Conservation (phyloP, 2,113 vertebrate genomes). For the Artemisiospiza belli region DNA sequence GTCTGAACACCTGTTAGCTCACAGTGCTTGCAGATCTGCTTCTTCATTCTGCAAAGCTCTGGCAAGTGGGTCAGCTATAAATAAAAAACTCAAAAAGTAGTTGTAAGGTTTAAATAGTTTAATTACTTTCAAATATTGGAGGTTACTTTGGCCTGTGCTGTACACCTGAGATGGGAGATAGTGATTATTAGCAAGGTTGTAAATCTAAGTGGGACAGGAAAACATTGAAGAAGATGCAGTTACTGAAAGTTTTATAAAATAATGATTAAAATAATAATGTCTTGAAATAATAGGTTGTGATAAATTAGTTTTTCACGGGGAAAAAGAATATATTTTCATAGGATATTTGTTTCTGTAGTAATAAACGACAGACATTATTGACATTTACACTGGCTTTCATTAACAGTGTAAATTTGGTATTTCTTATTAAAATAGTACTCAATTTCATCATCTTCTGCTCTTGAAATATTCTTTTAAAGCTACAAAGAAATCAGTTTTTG, state of each 20-base stretch:
- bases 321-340: background rate
- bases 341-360: background rate
- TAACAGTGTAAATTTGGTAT: background rate
- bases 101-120: background rate
- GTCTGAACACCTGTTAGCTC: background rate
- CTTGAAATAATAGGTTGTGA: background rate
- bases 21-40: background rate
- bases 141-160: background rate
- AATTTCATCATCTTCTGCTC: background rate
- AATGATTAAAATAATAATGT: background rate
- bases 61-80: background rate
- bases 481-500: background rate
- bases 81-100: background rate
- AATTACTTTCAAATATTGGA: background rate
- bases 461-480: background rate
- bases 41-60: background rate
- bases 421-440: background rate
- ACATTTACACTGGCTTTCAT: background rate
- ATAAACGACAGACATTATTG: background rate
- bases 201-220: background rate
- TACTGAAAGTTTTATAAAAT: background rate
- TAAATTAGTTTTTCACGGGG: background rate
- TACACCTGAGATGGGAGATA: background rate
- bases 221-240: background rate
- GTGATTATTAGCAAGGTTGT: background rate